Base-by-base conservation (phyloP, 2,113 vertebrate species). In the Hoplias malabaricus region DNA sequence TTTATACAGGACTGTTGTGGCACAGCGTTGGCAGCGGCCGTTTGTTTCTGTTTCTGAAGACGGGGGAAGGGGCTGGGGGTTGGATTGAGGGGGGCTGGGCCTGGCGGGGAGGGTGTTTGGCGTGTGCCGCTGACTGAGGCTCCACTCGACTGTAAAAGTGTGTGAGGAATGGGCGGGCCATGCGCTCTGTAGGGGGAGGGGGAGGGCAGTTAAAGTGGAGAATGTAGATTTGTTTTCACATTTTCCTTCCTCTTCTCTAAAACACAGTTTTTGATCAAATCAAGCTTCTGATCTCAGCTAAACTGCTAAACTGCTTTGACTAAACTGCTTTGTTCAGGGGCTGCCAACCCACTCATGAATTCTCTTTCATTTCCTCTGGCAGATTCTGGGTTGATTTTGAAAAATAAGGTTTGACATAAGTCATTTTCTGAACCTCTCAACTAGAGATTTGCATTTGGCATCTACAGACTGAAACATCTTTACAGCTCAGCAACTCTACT, bases 191-290 rank as follows among this genome's bases (percentile, higher is more conserved):
- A 16, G 10, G 19, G 40, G 25, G 33, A 42, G 19, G 33, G 40
- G 11, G 9, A 4, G 63, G 23, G 2, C 34, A 21, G 65, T 14
- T 13, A 31, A 48, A n/a, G 69, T 46, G 8, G 40, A 42, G 6
- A 3, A 40, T 27, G 31, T 38, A 16, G 7, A 38, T 14, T 40
- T 19, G 33, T 29, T 9, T 34, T 34, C 14, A 19, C 16, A 42
- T 57, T n/a, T n/a, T 67, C 84, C 82, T 86, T 77, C 54, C 80
- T 82, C 87, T 85, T 80, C 81, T 80, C 63, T 79, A 34, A 69
- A 80, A 85, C 83, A 83, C 59, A 46, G 78, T 84, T 77, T 75
- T 36, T 46, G 84, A 43, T 69, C 70, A 83, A 68, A 66, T 61
- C 77, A 77, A 79, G 61, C 69, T 67, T 73, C 16, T 67, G 54